Evolutionary conservation across 1,140 invertebrate species (phyloP), one percentile per base, ranked within the genome.

Genomic region (Antheraea pernyi): DNA sequence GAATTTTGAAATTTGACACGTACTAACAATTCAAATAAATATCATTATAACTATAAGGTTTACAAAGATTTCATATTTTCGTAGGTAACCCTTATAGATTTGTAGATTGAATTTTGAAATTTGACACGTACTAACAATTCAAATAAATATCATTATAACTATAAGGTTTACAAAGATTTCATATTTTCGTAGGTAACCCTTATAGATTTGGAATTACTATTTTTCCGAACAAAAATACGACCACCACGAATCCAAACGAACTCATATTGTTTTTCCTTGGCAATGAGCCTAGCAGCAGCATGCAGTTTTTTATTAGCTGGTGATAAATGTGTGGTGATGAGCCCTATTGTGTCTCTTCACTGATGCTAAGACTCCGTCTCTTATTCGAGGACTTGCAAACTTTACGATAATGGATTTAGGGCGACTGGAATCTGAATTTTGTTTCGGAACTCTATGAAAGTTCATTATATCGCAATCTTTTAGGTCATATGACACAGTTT

Each of bases 161-260:
- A 63, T n/a, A 30, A 19, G 19, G 13, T 13, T n/a, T n/a, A 36
- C 18, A 63, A 37, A 36, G 36, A 63, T 7, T 63, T 30, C 3
- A 30, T 36, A n/a, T 2, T 37, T 36, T 36, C 48, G 36, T 22
- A 60, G 18, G 64, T 59, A 10, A 72, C 58, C 11, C 68, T 53
- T n/a, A 68, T 64, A 16, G 70, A 19, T 36, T 30, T 70, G 13
- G 73, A 75, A 59, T 46, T 36, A 58, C 71, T 71, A 42, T 70
- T 42, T 60, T 76, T 76, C 37, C 74, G 46, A 4, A 76, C 67
- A 61, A 73, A 72, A 18, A 76, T 73, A 61, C 62, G 70, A 7
- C 75, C 72, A 37, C 69, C 73, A n/a, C 72, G 67, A 46, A 77
- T 64, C 75, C 75, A 77, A 0, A 77, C 69, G 63, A 70, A 77